Evolutionary conservation across 2,888 invertebrate genomes (phyloP), one percentile per base, ranked within the genome.

Genomic region (Parnassius orleans): DNA sequence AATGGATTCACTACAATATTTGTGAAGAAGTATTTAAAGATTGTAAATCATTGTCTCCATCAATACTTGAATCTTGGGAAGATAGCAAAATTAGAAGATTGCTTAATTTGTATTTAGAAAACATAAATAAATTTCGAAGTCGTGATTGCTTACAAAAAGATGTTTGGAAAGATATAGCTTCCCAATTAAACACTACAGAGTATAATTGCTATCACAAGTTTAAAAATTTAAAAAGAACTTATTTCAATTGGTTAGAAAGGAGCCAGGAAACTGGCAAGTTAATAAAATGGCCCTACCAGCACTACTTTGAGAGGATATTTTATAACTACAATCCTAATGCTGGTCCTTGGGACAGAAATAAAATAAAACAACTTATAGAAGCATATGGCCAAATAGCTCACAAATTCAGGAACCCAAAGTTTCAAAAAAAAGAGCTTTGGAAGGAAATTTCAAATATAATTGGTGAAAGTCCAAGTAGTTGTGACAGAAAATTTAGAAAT

Each of bases 161-260:
- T 62, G 69, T 90, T n/a, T 91, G 91, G 91, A 86, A 75, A 66
- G 87, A 87, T 33, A 90, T 91, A 56, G 89, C 89, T 10, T 53
- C 68, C 3, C 77, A 80, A 54, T 64, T 91, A 33, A 80, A 80
- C 1, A 87, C 87, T 10, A 87, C 88, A 2, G 84, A 86, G 55
- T 87, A 86, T 56, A 89, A 84, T 66, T 90, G 90, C 64, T 90
- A 90, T 61, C 87, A 90, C 59, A 91, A 90, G 63, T 91, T 87
- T 55, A 90, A 87, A 68, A 88, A 88, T 68, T 74, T 90, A 59
- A 89, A 88, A 71, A 81, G 86, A 69, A 84, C 87, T 9, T 90
- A 90, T 65, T 80, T 85, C 24, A 87, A 82, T 57, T 86, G 83
- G 80, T 64, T 84, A 50, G 84, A 87, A 43, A 81, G 80, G 53